Evolutionary conservation across 2,113 vertebrate species (phyloP).

Genomic region (Motacilla alba): DNA sequence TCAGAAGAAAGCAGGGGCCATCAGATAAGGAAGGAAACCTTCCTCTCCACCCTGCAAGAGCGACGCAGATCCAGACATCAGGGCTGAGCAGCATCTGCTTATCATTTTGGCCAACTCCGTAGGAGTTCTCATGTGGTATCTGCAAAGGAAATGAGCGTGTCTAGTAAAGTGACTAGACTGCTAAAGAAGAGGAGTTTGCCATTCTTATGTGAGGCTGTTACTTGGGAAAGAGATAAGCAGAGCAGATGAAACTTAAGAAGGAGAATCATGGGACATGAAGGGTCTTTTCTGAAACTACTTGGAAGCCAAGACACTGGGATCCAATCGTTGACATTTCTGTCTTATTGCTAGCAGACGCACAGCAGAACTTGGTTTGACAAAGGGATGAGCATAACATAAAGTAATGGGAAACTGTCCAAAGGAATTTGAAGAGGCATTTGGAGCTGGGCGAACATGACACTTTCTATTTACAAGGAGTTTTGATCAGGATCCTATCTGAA

Average conservation of each 20-base stretch:
- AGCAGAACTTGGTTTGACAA: not conserved
- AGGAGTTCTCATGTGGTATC: not conserved
- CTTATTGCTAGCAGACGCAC: not conserved
- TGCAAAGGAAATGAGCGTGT: not conserved
- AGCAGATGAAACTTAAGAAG: not conserved
- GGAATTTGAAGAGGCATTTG: not conserved
- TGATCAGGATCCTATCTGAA: not conserved
- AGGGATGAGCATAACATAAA: not conserved
- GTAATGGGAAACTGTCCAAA: not conserved
- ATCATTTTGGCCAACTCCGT: not conserved
- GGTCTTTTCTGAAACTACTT: not conserved
- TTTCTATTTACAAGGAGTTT: not conserved
- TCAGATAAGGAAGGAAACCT: slow-evolving; percentile 3
- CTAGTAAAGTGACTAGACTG: not conserved
- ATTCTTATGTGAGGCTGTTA: not conserved
- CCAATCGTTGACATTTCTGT: not conserved
- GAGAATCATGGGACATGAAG: not conserved
- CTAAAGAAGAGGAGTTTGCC: not conserved
- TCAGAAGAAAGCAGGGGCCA: not conserved
- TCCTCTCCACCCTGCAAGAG: not conserved
- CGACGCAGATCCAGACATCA: accelerated
- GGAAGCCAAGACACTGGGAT: not conserved
- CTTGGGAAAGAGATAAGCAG: not conserved
- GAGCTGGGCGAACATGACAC: not conserved
- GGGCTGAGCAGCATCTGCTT: not conserved